Conservation (phyloP, 64 coral and sea anemone species). For the Montipora foliosa region DNA sequence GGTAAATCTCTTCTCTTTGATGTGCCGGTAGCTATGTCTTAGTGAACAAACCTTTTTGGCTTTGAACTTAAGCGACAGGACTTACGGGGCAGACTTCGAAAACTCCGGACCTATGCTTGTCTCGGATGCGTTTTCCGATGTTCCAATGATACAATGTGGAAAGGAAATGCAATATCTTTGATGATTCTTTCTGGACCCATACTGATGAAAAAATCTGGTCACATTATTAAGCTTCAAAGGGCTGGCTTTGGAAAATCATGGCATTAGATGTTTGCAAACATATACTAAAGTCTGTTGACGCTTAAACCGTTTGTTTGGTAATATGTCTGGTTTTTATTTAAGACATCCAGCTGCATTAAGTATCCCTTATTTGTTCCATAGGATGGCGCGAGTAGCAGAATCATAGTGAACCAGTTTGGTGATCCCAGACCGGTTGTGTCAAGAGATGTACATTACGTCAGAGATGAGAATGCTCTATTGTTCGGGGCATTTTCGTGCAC, state of each 20-base stretch:
- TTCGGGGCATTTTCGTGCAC: too few species aligned
- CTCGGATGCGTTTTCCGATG: not conserved
- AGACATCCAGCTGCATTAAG: not conserved
- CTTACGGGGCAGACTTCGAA: not conserved
- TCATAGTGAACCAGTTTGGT: not conserved
- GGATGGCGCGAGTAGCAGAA: not conserved
- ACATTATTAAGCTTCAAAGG: not conserved
- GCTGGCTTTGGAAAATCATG: not conserved
- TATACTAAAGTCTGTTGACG: not conserved
- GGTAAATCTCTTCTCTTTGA: conserved; percentile 6
- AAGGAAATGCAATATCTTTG: not conserved
- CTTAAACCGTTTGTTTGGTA: not conserved
- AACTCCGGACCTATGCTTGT: not conserved
- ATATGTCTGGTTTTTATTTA: not conserved
- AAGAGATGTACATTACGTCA: too few species aligned
- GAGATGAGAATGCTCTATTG: too few species aligned
- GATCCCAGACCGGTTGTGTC: too few species aligned
- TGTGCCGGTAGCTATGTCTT: not conserved
- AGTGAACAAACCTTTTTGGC: not conserved
- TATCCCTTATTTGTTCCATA: not conserved
- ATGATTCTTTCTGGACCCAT: not conserved
- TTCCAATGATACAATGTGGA: not conserved
- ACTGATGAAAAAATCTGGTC: not conserved
- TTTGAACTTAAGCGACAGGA: not conserved
- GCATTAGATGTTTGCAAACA: not conserved